phyloP scores from a whole-genome alignment of 2,888 invertebrate genomes.

The Coecobrya sp. region DNA sequence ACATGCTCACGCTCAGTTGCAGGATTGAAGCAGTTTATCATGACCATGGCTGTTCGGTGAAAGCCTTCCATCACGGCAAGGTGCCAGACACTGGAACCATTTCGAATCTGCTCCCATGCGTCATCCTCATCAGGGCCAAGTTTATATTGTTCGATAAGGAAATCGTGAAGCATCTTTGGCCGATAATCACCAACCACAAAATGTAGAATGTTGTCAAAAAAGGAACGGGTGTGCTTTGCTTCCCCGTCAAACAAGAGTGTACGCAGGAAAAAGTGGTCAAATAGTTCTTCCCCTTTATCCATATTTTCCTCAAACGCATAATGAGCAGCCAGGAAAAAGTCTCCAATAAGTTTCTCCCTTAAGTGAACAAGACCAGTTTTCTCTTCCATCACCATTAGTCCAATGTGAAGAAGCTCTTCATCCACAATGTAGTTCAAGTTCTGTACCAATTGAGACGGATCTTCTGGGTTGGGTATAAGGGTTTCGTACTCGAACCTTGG shows the following conservation, averaged over 20 bases:
- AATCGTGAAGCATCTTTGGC: constrained; percentile 7
- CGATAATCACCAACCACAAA: background rate
- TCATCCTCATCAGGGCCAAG: background rate
- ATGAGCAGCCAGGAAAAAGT: constrained; percentile 53
- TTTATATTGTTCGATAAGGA: constrained; percentile 51
- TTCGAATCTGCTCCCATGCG: constrained; percentile 10
- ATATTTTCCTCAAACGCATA: background rate
- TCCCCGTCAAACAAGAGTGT: constrained; percentile 22
- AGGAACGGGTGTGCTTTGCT: background rate
- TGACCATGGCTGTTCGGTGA: background rate
- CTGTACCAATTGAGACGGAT: background rate
- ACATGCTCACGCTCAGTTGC: background rate
- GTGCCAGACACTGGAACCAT: constrained; percentile 55
- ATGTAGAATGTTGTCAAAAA: constrained; percentile 11
- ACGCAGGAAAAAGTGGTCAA: constrained; percentile 15
- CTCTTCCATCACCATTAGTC: background rate
- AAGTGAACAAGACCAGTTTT: background rate
- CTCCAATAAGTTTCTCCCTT: constrained; percentile 17
- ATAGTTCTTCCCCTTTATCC: background rate
- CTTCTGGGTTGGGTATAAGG: background rate
- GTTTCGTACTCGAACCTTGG: constrained; percentile 10
- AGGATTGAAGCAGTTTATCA: background rate
- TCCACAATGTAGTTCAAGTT: background rate
- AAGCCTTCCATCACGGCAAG: constrained; percentile 52
- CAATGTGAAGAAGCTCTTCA: constrained; percentile 34